Percentiles rank a stretch among this genome's conserved stretches.
Evolutionary conservation across 2,888 invertebrate species (phyloP).

Genomic region (Amphipoea lucens): DNA sequence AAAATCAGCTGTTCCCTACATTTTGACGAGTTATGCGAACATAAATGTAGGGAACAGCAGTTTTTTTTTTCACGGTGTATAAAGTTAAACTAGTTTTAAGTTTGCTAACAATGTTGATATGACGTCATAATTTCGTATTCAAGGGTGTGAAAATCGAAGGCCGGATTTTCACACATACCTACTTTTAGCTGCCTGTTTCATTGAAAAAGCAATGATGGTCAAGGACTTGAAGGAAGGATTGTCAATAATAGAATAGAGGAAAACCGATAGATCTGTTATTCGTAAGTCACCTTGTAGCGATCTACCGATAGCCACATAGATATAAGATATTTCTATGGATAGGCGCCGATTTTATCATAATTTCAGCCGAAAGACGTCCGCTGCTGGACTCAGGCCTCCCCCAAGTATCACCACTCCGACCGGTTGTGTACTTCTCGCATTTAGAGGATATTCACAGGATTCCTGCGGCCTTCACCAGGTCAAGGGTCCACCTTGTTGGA

Average conservation of each 20-base stretch:
- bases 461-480: background rate
- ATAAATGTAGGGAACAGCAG: too few species aligned
- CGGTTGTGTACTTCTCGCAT: background rate
- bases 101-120: background rate
- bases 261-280: constrained; percentile 8
- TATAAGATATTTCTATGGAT: too few species aligned
- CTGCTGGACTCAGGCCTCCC: too few species aligned
- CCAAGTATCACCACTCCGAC: too few species aligned
- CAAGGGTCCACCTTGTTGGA: background rate
- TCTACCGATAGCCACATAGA: too few species aligned
- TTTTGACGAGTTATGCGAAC: too few species aligned
- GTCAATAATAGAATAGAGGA: background rate
- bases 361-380: too few species aligned
- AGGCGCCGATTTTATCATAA: too few species aligned
- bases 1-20: too few species aligned
- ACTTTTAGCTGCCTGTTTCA: background rate
- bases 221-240: background rate
- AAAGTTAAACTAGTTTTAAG: background rate
- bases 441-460: background rate
- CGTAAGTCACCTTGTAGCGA: background rate
- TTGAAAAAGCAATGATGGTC: background rate
- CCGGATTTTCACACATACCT: background rate
- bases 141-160: background rate
- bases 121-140: background rate
- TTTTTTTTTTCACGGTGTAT: too few species aligned